Evolutionary conservation across 2,113 vertebrate genomes (phyloP).

Genomic region (Pavo muticus): DNA sequence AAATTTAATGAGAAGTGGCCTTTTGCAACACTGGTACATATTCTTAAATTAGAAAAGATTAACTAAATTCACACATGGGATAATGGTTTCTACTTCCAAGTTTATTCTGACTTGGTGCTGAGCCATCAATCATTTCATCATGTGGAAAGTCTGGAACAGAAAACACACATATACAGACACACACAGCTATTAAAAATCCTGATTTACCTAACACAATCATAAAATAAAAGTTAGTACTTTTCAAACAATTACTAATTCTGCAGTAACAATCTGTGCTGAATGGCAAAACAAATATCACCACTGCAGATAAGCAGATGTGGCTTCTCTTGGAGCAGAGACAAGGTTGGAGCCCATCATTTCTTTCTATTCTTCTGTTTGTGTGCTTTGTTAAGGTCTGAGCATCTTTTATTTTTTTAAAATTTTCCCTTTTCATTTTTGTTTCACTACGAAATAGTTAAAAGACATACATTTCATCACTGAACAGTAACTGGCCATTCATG

Average conservation of each 20-base stretch:
- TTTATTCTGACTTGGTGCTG: background rate
- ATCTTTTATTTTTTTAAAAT: fast-evolving
- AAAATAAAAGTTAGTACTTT: background rate
- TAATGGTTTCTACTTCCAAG: background rate
- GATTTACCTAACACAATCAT: background rate
- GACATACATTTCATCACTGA: background rate
- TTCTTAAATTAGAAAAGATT: background rate
- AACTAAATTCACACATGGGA: background rate
- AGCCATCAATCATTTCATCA: background rate
- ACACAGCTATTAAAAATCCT: background rate
- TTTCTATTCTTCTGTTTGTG: background rate
- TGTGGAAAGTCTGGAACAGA: background rate
- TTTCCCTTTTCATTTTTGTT: background rate
- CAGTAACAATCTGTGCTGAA: background rate
- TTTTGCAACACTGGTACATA: background rate
- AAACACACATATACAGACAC: background rate
- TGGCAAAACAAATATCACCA: fast-evolving
- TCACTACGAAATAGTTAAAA: background rate
- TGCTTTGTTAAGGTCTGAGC: background rate
- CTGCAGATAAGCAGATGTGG: background rate
- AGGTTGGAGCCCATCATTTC: background rate
- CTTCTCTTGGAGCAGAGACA: background rate
- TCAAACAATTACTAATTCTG: background rate
- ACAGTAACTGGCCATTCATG: background rate
- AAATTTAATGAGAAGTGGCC: background rate